Conservation (phyloP, 92 coral and sea anemone species). For the Actinostola sp. region DNA sequence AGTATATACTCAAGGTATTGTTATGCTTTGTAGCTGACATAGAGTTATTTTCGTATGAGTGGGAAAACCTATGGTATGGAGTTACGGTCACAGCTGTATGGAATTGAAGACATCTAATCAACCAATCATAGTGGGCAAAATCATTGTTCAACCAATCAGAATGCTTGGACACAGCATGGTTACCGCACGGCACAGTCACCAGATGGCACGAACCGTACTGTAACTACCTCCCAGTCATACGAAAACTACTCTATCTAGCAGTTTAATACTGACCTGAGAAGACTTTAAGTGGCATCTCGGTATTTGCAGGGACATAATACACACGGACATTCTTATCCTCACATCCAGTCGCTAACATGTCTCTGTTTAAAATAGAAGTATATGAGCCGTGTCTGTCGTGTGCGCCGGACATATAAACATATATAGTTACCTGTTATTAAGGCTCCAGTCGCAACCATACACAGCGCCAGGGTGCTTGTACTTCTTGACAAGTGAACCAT, state of each 20-base stretch:
- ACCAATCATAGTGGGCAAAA: no score
- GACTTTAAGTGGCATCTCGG: slow-evolving; percentile 85
- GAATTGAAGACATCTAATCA: no score
- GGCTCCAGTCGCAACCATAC: slow-evolving; percentile 99
- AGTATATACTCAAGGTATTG: background rate
- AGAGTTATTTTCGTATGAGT: no score
- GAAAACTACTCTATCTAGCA: background rate
- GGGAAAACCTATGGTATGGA: no score
- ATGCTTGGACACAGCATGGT: no score
- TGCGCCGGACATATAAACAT: background rate
- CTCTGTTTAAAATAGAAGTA: slow-evolving; percentile 44
- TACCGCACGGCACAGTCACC: no score
- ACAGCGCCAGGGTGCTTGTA: slow-evolving; percentile 97
- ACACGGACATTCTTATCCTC: slow-evolving; percentile 93
- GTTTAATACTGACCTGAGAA: slow-evolving; percentile 68
- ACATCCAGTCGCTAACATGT: slow-evolving; percentile 98
- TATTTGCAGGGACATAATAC: slow-evolving; percentile 88
- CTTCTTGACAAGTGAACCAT: slow-evolving; percentile 79
- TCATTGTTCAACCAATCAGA: no score
- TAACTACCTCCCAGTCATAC: no score
- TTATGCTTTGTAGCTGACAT: background rate
- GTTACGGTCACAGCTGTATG: no score
- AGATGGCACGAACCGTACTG: no score
- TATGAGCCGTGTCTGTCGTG: background rate
- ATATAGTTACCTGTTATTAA: slow-evolving; percentile 83